Base-by-base conservation (phyloP, 2,888 invertebrate genomes). In the Plagodis pulveraria region DNA sequence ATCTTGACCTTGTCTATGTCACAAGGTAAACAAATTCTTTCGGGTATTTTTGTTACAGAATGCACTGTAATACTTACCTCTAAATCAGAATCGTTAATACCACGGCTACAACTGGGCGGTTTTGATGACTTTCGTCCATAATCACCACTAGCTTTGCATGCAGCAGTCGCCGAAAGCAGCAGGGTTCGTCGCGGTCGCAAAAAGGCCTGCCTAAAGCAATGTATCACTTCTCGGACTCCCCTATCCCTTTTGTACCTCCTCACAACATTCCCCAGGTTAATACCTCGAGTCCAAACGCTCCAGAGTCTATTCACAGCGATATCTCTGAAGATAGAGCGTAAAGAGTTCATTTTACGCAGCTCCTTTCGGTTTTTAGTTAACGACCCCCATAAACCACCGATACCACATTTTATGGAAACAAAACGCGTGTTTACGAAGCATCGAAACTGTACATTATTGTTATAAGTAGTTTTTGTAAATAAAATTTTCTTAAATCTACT, bases 121-220 rank as follows among this genome's bases (percentile, higher is more conserved):
- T 49, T 61, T 1, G 45, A 36, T 1, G 51, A 22, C 44, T 57
- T 60, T 0, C 66, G 70, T 0, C 75, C 71, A 6, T 78, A 76
- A 2, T 80, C 80, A 0, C 67, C 73, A 0, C 73, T 70, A 12
- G 79, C 79, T 50, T 87, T 88, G 52, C 78, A 92, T 0, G 88
- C 89, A 0, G 91, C 93, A 0, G 89, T 84, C 0, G 86, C 91
- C 0, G 91, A 86, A 5, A 93, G 57, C 0, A 91, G 63, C 0
- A 93, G 66, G 0, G 89, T 89, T 57, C 83, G 70, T 22, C 82
- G 72, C 0, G 91, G 88, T 6, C 84, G 79, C 10, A 87, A 69
- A 57, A 89, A 78, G 0, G 88, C 81, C 43, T 89, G 86, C 51
- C 81, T 80, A 53, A 92, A 87, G 58, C 83, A 79, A 62, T 84